Evolutionary conservation across 2,888 invertebrate species (phyloP), one percentile per base, ranked within the genome.

Genomic region (Pinctada fucata): DNA sequence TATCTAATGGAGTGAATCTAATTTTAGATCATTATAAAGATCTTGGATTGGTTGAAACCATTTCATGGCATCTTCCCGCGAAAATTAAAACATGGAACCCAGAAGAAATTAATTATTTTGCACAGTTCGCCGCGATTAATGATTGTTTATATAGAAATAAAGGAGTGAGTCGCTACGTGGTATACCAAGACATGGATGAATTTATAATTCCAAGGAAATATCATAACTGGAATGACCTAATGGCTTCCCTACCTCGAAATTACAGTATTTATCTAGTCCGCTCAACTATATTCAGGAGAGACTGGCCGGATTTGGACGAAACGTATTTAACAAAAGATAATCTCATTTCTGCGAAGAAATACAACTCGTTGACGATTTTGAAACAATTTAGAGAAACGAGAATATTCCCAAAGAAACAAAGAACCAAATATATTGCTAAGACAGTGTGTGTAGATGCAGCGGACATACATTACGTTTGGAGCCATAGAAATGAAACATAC

Each of bases 141-240:
- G 92, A 92, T 83, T 92, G 92, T 79, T 84, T 91, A 2, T 90
- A 90, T 78, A 82, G 92, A 72, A 84, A 85, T 76, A 85, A 85
- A 80, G 67, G 84, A 51, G 47, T 73, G 16, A 85, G 86, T 31
- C 78, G 87, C 51, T 90, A 87, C 78, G 71, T 91, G 13, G 90
- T 90, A 3, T 90, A 88, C 79, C 78, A 87, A 65, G 92, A 92
- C 80, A 68, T 92, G 8, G 92, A 92, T 75, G 92, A 92, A 81
- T 90, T 91, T 75, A 87, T 92, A 52, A 86, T 92, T 47, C 92
- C 92, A 2, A 80, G 81, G 58, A 69, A 79, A 16, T 50, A 76
- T 31, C 16, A 65, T 13, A 83, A 79, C 16, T 90, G 90, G 90
- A 13, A 58, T 0, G 82, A 83, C 3, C 75, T 90, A 84, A 45